Conservation (phyloP, 1,140 invertebrate species). For the Heliconius himera region DNA sequence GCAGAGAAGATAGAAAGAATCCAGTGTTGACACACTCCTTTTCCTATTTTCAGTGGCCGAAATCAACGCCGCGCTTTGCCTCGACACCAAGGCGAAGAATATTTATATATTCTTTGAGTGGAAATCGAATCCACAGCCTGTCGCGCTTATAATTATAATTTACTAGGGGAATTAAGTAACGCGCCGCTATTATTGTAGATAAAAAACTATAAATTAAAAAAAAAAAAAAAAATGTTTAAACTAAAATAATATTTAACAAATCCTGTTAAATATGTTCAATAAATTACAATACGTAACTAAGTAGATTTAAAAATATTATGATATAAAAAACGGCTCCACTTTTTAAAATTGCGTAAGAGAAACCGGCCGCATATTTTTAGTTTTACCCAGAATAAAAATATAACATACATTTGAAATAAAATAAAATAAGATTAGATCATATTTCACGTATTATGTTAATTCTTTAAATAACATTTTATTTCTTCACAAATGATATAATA, state of each 20-base stretch:
- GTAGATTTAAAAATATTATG: neutral
- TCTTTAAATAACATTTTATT: too few relatives aligned
- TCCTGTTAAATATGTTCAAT: neutral
- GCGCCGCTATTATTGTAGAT: too few relatives aligned
- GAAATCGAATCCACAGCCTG: too few relatives aligned
- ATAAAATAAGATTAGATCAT: neutral
- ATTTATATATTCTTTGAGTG: too few relatives aligned
- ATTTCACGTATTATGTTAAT: neutral
- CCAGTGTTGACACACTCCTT: too few relatives aligned
- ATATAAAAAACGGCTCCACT: neutral
- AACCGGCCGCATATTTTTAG: neutral
- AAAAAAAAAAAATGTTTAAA: neutral
- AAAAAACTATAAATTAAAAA: neutral
- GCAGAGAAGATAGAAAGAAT: too few relatives aligned
- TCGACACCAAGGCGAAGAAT: too few relatives aligned
- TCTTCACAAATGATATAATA: too few relatives aligned
- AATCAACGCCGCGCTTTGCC: too few relatives aligned
- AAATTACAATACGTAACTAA: neutral
- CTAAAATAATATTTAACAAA: neutral
- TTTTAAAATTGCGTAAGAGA: slow-evolving; percentile 5
- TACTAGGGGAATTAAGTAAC: neutral
- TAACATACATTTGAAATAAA: neutral
- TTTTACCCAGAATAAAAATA: neutral
- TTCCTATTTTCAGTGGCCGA: too few relatives aligned
- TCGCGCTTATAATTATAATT: neutral